These are phyloP conservation scores for Pseudomyrmex flavicornis DNA, from an alignment of 1,140 invertebrate genomes.

Conservation along the genomic window DNA sequence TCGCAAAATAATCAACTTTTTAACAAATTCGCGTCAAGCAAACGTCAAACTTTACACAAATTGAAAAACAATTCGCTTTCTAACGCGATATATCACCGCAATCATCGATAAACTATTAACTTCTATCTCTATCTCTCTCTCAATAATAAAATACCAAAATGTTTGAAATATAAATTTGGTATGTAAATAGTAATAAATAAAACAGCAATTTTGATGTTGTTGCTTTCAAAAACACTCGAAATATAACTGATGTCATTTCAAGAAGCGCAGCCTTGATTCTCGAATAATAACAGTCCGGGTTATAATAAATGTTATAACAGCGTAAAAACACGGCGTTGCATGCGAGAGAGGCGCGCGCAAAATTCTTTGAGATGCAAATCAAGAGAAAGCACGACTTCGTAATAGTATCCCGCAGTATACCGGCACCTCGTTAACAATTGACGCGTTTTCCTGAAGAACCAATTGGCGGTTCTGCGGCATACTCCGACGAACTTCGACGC, in stretches of 20 bases:
- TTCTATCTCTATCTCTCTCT: too few species aligned
- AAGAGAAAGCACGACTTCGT: constrained; percentile 46
- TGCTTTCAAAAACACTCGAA: not conserved
- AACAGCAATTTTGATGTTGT: not conserved
- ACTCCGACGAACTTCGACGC: constrained; percentile 57
- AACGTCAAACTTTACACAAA: not conserved
- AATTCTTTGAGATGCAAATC: constrained; percentile 58
- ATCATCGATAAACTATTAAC: not conserved
- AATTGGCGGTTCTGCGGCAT: constrained; percentile 56
- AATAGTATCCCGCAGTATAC: constrained; percentile 36
- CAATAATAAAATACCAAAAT: too few species aligned
- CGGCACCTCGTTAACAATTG: constrained; percentile 58
- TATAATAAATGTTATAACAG: constrained; percentile 31
- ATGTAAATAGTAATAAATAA: not conserved
- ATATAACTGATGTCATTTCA: not conserved
- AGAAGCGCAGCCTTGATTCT: not conserved
- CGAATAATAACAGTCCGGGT: not conserved
- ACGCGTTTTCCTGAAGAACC: constrained; percentile 55
- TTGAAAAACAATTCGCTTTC: not conserved
- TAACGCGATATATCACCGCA: not conserved
- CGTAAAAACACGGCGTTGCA: constrained; percentile 16
- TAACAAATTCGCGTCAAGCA: not conserved
- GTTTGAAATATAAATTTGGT: too few species aligned
- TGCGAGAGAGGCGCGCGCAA: not conserved
- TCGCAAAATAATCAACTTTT: constrained; percentile 4